These are phyloP conservation scores for Vollenhovia emeryi DNA, from an alignment of 1,140 invertebrate genomes.

Conservation along the genomic window DNA sequence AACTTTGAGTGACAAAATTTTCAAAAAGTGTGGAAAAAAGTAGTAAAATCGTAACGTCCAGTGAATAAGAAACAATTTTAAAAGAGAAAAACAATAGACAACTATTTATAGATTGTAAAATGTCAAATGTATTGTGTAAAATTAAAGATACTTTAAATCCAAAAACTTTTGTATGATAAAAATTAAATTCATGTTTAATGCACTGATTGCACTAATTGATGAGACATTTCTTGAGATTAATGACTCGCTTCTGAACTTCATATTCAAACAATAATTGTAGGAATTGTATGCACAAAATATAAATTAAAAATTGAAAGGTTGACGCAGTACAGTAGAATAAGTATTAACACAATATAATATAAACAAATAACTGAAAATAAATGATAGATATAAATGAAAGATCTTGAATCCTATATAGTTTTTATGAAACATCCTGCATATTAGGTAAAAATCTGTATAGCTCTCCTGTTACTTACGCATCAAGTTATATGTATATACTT, in stretches of 20 bases:
- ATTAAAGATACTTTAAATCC: no score
- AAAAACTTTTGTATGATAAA: neutral
- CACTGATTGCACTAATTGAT: no score
- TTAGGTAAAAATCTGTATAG: no score
- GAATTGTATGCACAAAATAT: neutral
- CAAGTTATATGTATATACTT: constrained; percentile 1
- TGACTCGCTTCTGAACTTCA: neutral
- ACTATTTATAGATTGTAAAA: no score
- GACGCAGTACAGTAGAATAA: neutral
- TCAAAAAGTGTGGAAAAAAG: neutral
- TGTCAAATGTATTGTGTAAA: neutral
- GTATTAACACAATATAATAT: neutral
- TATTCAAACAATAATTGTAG: neutral
- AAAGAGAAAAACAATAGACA: neutral
- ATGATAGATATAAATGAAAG: neutral
- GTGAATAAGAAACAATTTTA: neutral
- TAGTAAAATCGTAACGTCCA: neutral
- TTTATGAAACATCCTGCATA: no score
- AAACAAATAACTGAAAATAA: neutral
- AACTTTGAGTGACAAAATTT: neutral
- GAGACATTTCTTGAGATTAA: neutral
- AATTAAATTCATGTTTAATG: no score
- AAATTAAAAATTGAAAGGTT: neutral
- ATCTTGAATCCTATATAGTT: no score
- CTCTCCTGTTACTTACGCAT: no score